A percentile compares a stretch with the other conserved stretches of the same genome.
phyloP scores from a whole-genome alignment of 2,888 invertebrate species.

The Galeopsomyia nigrocyanea region DNA sequence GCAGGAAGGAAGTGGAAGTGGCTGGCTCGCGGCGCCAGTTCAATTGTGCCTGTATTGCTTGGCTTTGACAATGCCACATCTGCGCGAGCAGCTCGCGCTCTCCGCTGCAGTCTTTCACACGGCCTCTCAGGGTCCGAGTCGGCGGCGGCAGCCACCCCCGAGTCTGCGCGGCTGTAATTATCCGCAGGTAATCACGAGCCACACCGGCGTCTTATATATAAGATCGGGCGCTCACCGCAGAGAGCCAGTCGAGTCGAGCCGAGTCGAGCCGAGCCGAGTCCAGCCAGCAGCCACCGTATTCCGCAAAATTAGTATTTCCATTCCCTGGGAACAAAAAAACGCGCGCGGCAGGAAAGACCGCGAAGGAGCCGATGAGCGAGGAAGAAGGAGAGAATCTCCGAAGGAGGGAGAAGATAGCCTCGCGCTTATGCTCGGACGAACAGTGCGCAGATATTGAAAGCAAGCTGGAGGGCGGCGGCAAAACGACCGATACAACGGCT shows the following conservation, averaged over 20 bases:
- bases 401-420: conserved; percentile 17
- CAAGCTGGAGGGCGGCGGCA: conserved; percentile 23
- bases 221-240: conserved; percentile 66
- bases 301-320: conserved; percentile 70
- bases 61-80: too few species aligned
- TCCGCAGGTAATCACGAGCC: conserved; percentile 67
- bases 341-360: conserved; percentile 22
- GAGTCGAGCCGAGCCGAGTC: background rate
- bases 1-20: too few species aligned
- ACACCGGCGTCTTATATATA: conserved; percentile 59
- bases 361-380: conserved; percentile 21
- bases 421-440: background rate
- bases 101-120: conserved; percentile 32
- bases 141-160: conserved; percentile 41
- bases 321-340: conserved; percentile 60
- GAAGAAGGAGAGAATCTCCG: conserved; percentile 30
- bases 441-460: conserved; percentile 42
- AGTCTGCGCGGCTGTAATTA: conserved; percentile 64
- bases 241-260: conserved; percentile 44
- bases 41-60: too few species aligned
- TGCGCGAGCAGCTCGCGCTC: background rate
- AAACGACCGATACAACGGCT: background rate
- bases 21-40: too few species aligned
- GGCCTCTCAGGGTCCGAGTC: background rate
- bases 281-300: conserved; percentile 67